phyloP scores from a whole-genome alignment of 2,797 vertebrate species.

The Chelonia mydas region DNA sequence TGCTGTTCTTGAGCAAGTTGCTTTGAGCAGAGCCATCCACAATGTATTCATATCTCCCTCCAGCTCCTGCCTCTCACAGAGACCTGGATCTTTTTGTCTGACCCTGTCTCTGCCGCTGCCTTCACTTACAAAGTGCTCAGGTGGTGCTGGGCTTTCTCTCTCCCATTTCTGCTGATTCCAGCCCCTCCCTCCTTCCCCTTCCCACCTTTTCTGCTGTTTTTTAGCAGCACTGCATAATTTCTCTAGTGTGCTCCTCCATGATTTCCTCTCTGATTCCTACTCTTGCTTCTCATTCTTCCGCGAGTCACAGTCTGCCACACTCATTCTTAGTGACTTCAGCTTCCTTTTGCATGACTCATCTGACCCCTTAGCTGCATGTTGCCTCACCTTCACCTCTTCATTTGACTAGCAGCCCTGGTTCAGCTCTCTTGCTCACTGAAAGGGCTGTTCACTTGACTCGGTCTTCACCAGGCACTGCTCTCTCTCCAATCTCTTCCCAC shows the following conservation, averaged over 20 bases:
- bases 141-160: neutral
- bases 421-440: neutral
- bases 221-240: neutral
- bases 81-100: neutral
- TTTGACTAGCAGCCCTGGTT: neutral
- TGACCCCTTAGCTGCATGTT: neutral
- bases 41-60: neutral
- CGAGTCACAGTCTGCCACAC: neutral
- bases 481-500: too few relatives aligned
- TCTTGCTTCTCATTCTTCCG: neutral
- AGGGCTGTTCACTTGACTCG: neutral
- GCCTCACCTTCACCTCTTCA: neutral
- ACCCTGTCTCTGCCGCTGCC: neutral
- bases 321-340: neutral
- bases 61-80: neutral
- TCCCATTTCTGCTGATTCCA: neutral
- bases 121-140: neutral
- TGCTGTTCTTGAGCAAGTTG: neutral
- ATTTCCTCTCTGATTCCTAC: neutral
- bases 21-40: neutral
- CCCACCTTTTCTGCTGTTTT: neutral
- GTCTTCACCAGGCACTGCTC: neutral
- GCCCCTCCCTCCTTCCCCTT: neutral
- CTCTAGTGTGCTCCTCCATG: neutral
- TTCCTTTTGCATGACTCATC: rapidly evolving